phyloP scores from a whole-genome alignment of 2,113 vertebrate genomes.

The Rostratula benghalensis region DNA sequence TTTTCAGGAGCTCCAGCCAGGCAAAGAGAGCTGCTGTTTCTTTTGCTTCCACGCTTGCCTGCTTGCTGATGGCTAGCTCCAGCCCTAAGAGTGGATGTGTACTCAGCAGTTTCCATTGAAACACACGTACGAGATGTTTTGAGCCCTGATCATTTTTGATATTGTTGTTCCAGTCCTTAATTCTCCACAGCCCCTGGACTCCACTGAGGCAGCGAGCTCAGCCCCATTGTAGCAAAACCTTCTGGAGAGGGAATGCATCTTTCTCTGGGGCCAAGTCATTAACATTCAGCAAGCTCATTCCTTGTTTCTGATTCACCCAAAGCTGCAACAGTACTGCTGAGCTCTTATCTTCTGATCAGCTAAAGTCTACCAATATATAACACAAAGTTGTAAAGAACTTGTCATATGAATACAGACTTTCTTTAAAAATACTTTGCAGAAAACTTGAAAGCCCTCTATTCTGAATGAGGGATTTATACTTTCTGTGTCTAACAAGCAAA shows the following conservation, averaged over 20 bases:
- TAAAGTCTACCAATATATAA: background rate
- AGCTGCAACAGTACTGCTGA: background rate
- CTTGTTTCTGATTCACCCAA: background rate
- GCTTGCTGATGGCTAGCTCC: background rate
- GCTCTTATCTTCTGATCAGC: background rate
- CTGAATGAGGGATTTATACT: background rate
- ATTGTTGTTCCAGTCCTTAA: background rate
- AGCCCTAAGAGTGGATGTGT: background rate
- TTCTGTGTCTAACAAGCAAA: background rate
- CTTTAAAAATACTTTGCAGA: background rate
- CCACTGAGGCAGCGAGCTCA: fast-evolving
- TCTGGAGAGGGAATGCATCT: fast-evolving
- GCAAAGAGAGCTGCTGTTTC: background rate
- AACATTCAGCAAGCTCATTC: background rate
- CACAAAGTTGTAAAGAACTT: background rate
- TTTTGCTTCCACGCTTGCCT: background rate
- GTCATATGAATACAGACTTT: background rate
- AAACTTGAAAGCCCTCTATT: background rate
- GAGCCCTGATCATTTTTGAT: background rate
- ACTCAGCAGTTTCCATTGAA: background rate
- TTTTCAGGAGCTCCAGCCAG: background rate
- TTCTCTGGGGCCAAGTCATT: background rate
- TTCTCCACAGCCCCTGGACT: background rate
- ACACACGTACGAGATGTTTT: fast-evolving
- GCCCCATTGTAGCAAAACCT: background rate